Percentiles rank a stretch among this genome's conserved stretches.
Evolutionary conservation across 2,888 invertebrate species (phyloP).

Genomic region (Isotomurus palustris): DNA sequence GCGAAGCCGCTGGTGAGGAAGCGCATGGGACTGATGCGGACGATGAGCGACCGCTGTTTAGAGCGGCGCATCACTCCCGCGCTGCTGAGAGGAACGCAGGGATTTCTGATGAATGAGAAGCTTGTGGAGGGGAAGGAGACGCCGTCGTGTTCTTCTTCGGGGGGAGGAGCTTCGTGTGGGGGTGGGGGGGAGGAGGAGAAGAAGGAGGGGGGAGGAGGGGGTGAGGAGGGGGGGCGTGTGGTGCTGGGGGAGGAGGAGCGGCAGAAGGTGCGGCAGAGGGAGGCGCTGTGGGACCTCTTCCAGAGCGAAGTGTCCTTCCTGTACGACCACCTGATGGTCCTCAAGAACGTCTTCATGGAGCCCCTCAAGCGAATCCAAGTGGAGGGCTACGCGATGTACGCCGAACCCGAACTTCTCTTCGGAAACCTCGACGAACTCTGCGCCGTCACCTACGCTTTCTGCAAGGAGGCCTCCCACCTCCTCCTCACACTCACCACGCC

Average conservation of each 20-base stretch:
- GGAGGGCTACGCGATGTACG: constrained; percentile 60
- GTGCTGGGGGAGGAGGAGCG: constrained; percentile 3
- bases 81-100: constrained; percentile 37
- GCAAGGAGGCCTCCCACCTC: constrained; percentile 56
- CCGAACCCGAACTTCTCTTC: constrained; percentile 60
- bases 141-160: no score
- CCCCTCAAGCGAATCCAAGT: constrained; percentile 62
- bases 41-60: constrained; percentile 49
- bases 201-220: constrained; percentile 8
- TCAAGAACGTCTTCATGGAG: constrained; percentile 61
- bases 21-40: constrained; percentile 45
- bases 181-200: not conserved
- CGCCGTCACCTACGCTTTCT: constrained; percentile 58
- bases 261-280: constrained; percentile 46
- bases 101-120: constrained; percentile 39
- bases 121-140: constrained; percentile 38
- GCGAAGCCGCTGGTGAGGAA: constrained; percentile 42
- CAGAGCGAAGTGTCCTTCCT: constrained; percentile 60
- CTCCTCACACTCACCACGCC: constrained; percentile 53
- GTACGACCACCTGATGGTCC: constrained; percentile 59
- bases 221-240: not conserved
- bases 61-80: constrained; percentile 46
- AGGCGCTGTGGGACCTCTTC: constrained; percentile 61
- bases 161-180: no score
- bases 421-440: constrained; percentile 61